Evolutionary conservation across 2,888 invertebrate species (phyloP).

Genomic region (Caenorhabditis angaria): DNA sequence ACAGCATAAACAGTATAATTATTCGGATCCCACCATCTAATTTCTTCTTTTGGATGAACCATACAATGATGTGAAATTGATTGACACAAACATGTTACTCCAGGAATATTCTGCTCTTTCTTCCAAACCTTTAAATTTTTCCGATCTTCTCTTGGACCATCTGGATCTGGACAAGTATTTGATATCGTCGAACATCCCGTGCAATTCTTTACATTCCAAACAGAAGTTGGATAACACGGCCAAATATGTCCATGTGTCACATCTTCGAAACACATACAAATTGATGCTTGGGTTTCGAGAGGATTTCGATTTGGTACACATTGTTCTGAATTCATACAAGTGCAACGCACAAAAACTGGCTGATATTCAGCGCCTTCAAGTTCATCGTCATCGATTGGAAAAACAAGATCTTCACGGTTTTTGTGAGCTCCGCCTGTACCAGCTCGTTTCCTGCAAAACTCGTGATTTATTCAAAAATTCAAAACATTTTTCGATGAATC

Average conservation of each 20-base stretch:
- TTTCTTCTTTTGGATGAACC: conserved; percentile 59
- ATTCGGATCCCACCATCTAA: conserved; percentile 70
- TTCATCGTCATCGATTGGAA: conserved; percentile 51
- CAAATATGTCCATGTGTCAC: conserved; percentile 68
- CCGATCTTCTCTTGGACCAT: conserved; percentile 60
- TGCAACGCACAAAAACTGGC: conserved; percentile 69
- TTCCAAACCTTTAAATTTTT: conserved; percentile 40
- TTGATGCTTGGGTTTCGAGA: conserved; percentile 65
- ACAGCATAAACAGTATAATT: conserved; percentile 69
- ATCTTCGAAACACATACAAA: conserved; percentile 72
- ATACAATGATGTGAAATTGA: conserved; percentile 71
- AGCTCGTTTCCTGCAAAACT: conserved; percentile 5
- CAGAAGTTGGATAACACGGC: conserved; percentile 70
- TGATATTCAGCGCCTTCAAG: conserved; percentile 61
- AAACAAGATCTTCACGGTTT: conserved; percentile 27
- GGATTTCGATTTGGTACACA: conserved; percentile 71
- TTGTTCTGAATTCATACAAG: conserved; percentile 64
- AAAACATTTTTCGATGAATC: conserved; percentile 2
- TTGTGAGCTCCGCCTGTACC: neutral
- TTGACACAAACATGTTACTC: conserved; percentile 68
- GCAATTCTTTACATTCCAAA: conserved; percentile 69
- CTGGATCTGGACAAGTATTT: conserved; percentile 70
- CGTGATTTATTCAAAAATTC: neutral
- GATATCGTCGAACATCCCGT: conserved; percentile 68
- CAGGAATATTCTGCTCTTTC: too few relatives aligned